A percentile compares a stretch with the other conserved stretches of the same genome.
Conservation (phyloP, 2,797 vertebrate genomes). For the Pitangus sulphuratus region DNA sequence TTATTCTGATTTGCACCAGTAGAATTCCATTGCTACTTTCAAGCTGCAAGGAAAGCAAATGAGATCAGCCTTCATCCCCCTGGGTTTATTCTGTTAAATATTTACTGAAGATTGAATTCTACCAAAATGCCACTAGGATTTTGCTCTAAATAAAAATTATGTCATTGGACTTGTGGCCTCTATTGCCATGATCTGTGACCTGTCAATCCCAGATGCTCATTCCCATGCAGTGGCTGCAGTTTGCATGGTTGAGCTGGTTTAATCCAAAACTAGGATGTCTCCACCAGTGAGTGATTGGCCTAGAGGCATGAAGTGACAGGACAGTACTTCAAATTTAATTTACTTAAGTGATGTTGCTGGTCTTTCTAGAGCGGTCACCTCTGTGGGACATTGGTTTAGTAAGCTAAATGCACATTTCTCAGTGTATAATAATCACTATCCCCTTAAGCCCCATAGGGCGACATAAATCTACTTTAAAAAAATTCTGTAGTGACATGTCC, state of each 20-base stretch:
- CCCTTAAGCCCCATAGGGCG: conserved; percentile 47
- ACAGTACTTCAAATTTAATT: conserved; percentile 93
- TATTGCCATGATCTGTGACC: conserved; percentile 80
- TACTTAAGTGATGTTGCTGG: conserved; percentile 86
- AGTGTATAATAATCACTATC: conserved; percentile 80
- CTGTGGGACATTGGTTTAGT: conserved; percentile 79
- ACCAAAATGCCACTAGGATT: conserved; percentile 65
- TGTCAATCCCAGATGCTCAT: conserved; percentile 87
- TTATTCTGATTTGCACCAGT: neutral
- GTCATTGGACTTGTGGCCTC: conserved; percentile 78
- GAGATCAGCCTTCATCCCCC: neutral
- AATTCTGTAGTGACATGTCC: conserved; percentile 12
- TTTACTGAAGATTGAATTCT: conserved; percentile 34
- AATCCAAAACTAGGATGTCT: conserved; percentile 80
- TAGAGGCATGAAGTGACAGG: conserved; percentile 88
- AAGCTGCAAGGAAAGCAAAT: neutral
- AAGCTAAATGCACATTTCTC: conserved; percentile 84
- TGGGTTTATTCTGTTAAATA: conserved; percentile 32
- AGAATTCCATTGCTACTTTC: neutral
- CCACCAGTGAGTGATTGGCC: conserved; percentile 81
- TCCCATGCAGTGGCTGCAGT: conserved; percentile 80
- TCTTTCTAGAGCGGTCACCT: conserved; percentile 78
- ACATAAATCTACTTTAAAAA: conserved; percentile 55
- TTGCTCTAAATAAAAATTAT: conserved; percentile 79
- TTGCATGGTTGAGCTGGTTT: conserved; percentile 92